Conservation (phyloP, 2,888 invertebrate species). For the Eumacrocentrus americanus region DNA sequence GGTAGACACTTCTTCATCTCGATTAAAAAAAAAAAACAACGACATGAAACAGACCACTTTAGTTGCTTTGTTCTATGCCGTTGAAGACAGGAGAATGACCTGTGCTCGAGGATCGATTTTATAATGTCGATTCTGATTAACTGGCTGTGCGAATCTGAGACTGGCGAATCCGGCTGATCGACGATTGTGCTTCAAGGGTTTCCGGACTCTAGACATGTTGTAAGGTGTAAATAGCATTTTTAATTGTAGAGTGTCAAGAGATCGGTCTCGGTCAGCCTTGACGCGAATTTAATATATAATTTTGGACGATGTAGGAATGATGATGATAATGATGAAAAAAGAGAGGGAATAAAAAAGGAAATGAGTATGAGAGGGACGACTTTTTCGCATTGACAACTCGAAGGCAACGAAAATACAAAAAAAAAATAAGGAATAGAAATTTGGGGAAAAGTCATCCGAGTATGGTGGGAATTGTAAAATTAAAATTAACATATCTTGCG, state of each 20-base stretch:
- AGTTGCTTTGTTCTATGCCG: conserved; percentile 18
- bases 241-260: not conserved
- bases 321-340: not conserved
- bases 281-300: too few species aligned
- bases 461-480: not conserved
- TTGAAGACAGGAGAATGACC: conserved; percentile 6
- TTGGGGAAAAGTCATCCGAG: not conserved
- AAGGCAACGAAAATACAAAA: conserved; percentile 10
- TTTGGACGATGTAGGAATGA: not conserved
- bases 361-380: too few species aligned
- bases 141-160: conserved; percentile 29
- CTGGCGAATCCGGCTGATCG: conserved; percentile 24
- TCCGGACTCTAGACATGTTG: conserved; percentile 16
- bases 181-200: conserved; percentile 18
- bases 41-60: conserved; percentile 18
- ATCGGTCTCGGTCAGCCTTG: too few species aligned
- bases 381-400: conserved; percentile 8
- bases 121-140: conserved; percentile 17
- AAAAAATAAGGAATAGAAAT: not conserved
- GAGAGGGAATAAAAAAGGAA: not conserved
- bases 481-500: conserved; percentile 6
- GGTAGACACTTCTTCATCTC: conserved; percentile 1
- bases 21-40: conserved; percentile 4
- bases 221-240: conserved; percentile 24
- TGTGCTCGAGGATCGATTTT: conserved; percentile 16